phyloP scores from a whole-genome alignment of 2,113 vertebrate genomes.

The Orycteropus afer region DNA sequence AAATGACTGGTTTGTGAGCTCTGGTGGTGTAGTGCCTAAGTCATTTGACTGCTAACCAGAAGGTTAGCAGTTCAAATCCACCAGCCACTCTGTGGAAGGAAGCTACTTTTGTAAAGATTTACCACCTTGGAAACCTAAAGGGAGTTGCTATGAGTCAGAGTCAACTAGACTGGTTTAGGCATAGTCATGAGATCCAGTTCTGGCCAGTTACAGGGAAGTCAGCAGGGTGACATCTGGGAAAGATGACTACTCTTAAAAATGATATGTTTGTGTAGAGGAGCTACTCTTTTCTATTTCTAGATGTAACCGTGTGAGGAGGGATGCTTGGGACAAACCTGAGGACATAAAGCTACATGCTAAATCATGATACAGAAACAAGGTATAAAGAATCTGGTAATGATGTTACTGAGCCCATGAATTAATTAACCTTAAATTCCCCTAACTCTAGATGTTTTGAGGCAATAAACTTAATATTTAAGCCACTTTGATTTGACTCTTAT shows the following conservation, averaged over 20 bases:
- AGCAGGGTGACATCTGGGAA: background rate
- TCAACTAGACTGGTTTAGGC: no score
- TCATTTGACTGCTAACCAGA: no score
- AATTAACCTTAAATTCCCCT: background rate
- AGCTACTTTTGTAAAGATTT: no score
- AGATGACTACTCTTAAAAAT: background rate
- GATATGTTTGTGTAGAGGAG: background rate
- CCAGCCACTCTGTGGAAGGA: no score
- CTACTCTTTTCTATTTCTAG: background rate
- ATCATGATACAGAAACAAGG: background rate
- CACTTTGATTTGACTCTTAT: background rate
- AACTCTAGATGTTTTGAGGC: background rate
- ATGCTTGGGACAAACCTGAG: background rate
- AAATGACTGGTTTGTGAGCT: background rate
- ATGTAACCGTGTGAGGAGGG: background rate
- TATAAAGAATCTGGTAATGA: background rate
- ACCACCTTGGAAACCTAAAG: no score
- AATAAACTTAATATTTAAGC: background rate
- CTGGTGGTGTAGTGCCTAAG: no score
- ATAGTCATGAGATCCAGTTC: background rate
- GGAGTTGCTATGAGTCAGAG: no score
- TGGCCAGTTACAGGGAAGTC: background rate
- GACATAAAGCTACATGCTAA: background rate
- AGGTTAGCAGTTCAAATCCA: no score
- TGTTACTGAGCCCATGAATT: background rate